Evolutionary conservation across 1,140 invertebrate species (phyloP).

Genomic region (Rhynchophorus ferrugineus): DNA sequence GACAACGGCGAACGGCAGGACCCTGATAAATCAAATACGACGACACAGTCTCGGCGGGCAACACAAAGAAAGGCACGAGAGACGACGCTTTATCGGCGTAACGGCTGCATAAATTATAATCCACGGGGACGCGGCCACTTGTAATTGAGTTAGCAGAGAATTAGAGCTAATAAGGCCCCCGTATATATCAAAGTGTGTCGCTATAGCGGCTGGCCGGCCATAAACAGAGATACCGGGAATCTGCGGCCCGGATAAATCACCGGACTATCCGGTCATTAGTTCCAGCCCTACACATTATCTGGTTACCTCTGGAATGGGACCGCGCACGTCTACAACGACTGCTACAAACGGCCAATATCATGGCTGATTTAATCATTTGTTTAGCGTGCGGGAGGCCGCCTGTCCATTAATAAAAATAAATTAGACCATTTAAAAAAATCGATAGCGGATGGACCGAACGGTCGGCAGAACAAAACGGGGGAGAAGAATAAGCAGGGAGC

Average conservation of each 20-base stretch:
- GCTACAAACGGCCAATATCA: constrained; percentile 7
- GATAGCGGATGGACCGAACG: neutral
- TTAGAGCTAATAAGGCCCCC: constrained; percentile 35
- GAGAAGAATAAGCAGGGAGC: no score
- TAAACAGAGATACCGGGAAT: constrained; percentile 36
- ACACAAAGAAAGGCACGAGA: constrained; percentile 6
- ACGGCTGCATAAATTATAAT: constrained; percentile 25
- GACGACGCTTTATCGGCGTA: neutral
- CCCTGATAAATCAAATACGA: neutral
- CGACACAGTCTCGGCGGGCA: no score
- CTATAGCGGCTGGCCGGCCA: constrained; percentile 28
- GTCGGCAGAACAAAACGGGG: no score
- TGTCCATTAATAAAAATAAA: constrained; percentile 7
- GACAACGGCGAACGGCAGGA: no score
- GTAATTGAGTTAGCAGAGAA: constrained; percentile 35
- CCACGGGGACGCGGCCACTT: constrained; percentile 25
- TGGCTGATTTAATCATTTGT: constrained; percentile 8
- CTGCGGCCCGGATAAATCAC: constrained; percentile 39
- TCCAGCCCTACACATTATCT: constrained; percentile 39
- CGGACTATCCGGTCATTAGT: constrained; percentile 40
- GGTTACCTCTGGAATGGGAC: constrained; percentile 34
- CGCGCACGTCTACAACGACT: constrained; percentile 15
- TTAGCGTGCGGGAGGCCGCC: neutral
- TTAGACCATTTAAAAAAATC: neutral
- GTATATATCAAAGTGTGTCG: constrained; percentile 36